Evolutionary conservation across 2,113 vertebrate species (phyloP), one percentile per base, ranked within the genome.

Genomic region (Periophthalmus modestus): DNA sequence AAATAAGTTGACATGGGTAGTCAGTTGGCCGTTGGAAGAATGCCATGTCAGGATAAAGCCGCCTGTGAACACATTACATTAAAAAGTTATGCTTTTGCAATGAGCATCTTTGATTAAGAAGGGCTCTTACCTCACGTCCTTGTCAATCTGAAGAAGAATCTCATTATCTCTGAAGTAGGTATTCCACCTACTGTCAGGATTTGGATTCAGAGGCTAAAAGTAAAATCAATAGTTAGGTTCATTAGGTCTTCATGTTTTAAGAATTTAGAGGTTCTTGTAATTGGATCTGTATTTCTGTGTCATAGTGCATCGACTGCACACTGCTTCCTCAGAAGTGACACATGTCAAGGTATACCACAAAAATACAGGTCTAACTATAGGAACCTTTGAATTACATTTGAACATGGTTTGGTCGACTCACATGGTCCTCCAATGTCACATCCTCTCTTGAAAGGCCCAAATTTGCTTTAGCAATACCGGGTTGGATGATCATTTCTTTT

Each of bases 401-500:
- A 16, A 69, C 7, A 52, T 58, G 15, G 14, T 15, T 55, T 5
- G 46, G 19, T 34, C 0, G 14, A 96, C 97, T 96, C 88, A 99
- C 98, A 0, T 99, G 98, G 74, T 99, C 98, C 82, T 98, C 97
- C 89, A 99, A 92, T 0, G 98, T 99, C 66, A 99, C 98, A 7
- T 99, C 98, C 87, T 99, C 98, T 89, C 98, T 94, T 87, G 94
- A 97, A 28, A 96, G 91, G 14, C 97, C 97, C 80, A 98, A 72
- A 88, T 98, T 99, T 78, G 96, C 98, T 90, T 99, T 99, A 81
- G 98, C 96, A 0, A 99, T 97, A 59, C 98, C 98, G 0, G 98
- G 98, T 89, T 99, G 98, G 74, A 99, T 99, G 78, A 99, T 99
- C 97, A 99, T 98, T 84, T 99, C 98, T 81, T 95, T 96, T 47